These are phyloP conservation scores for Pseudocheirus occidentalis DNA, from an alignment of 2,797 vertebrate species.

Conservation along the genomic window DNA sequence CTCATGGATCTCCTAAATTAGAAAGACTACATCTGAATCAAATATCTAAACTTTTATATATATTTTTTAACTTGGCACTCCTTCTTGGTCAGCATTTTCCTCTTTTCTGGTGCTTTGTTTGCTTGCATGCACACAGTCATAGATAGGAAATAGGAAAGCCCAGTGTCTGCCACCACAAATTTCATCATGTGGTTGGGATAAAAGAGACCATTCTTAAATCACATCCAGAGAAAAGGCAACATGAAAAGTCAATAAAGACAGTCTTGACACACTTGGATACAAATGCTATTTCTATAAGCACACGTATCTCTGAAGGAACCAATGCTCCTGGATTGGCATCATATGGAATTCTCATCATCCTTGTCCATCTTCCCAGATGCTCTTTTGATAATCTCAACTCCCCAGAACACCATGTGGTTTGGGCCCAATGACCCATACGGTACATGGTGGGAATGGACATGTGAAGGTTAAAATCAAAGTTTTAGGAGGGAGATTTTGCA, in stretches of 20 bases:
- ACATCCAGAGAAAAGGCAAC: constrained; percentile 2
- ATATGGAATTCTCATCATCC: constrained; percentile 77
- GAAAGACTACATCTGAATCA: constrained; percentile 1
- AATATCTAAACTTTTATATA: not conserved
- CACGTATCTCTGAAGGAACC: constrained; percentile 37
- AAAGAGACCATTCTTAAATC: not conserved
- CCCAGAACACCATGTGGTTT: constrained; percentile 54
- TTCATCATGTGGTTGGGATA: not conserved
- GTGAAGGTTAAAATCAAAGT: constrained; percentile 65
- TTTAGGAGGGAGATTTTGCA: constrained; percentile 34
- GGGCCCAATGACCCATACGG: constrained; percentile 70
- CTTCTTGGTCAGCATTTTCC: not conserved
- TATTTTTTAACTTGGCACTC: constrained; percentile 22
- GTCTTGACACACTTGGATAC: constrained; percentile 46
- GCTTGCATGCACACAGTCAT: not conserved
- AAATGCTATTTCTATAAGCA: constrained; percentile 20
- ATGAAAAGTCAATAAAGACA: constrained; percentile 15
- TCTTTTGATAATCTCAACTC: constrained; percentile 71
- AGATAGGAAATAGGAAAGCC: not conserved
- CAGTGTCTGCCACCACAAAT: not conserved
- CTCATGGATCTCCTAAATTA: not conserved
- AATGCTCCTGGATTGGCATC: constrained; percentile 29
- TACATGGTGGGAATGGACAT: constrained; percentile 59
- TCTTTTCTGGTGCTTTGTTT: not conserved
- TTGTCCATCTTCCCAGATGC: constrained; percentile 71